Base-by-base conservation (phyloP, 1,140 invertebrate species). In the Arctopsyche grandis region DNA sequence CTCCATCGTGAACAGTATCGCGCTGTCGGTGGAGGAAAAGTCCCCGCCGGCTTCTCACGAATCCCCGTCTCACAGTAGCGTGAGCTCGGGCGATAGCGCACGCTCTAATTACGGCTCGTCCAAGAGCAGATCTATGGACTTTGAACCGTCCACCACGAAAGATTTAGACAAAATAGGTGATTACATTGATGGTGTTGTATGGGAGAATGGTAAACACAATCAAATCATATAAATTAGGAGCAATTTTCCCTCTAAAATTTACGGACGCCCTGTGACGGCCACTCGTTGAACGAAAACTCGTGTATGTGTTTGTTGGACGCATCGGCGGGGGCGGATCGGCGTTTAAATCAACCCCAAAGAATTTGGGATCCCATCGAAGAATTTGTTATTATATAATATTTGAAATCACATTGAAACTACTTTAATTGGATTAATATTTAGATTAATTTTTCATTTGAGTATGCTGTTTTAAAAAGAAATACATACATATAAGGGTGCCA, bases 21-120 rank as follows among this genome's bases (percentile, higher is more conserved):
- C 56, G 26, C 82, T 84, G 0, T 3, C 82, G 29, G 24, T 19
- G 0, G 83, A 83, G 29, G 81, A 82, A 21, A 56, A 75, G 38
- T 71, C 52, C 16, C 26, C 75, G 19, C 5, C 86, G 0, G 86
- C 86, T 12, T 52, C 74, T 86, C 24, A 84, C 84, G 0, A 86
- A 86, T 60, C 82, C 86, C 44, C 76, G 14, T 74, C 75, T 60
- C 79, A 75, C 24, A 79, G 71, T 63, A 79, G 70, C 16, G 22
- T 70, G 3, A 70, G 71, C 19, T 82, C 78, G 7, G 75, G 74
- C 16, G 81, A 82, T 74, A 80, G 78, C 43, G 69, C 76, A 10
- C 29, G 81, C 0, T 82, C 81, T 29, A 82, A 82, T 73, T 82
- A 79, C 60, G 81, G 81, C 16, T 82, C 81, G 9, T 80, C 79